Evolutionary conservation across 2,797 vertebrate genomes (phyloP).

Genomic region (Notoglanidium macrostoma): DNA sequence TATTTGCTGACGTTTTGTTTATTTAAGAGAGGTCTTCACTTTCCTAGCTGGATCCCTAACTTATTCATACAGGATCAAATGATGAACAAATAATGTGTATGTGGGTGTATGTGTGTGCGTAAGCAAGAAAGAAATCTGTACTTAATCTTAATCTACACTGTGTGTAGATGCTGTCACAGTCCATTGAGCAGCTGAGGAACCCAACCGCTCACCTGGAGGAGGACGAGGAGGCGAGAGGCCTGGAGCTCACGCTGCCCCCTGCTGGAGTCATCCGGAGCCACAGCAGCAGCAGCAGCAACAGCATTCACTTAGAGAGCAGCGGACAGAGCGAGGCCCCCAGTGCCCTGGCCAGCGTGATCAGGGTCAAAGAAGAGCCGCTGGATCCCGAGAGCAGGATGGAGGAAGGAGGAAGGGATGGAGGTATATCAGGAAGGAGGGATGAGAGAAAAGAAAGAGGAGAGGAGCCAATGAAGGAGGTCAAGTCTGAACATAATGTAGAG

Average conservation of each 20-base stretch:
- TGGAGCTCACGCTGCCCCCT: slow-evolving; percentile 56
- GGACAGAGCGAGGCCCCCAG: slow-evolving; percentile 15
- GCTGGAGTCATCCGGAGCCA: slow-evolving; percentile 65
- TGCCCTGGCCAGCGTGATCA: slow-evolving; percentile 61
- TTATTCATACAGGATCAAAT: neutral
- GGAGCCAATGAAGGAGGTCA: slow-evolving; percentile 21
- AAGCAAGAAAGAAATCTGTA: neutral
- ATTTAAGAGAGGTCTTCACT: neutral
- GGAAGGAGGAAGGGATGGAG: slow-evolving; percentile 79
- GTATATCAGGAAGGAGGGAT: slow-evolving; percentile 78
- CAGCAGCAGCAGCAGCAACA: slow-evolving; percentile 62
- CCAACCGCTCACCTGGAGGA: slow-evolving; percentile 81
- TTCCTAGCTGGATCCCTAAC: neutral
- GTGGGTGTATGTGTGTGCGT: neutral
- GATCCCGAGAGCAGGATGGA: slow-evolving; percentile 74
- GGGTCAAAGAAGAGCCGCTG: slow-evolving; percentile 82
- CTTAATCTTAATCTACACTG: neutral
- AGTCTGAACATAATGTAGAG: slow-evolving; percentile 38
- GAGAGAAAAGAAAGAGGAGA: slow-evolving; percentile 65
- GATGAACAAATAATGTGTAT: neutral
- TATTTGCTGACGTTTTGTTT: neutral
- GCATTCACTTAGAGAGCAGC: slow-evolving; percentile 50
- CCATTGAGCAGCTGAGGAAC: slow-evolving; percentile 85
- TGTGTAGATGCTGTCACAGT: slow-evolving; percentile 82
- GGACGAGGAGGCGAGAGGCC: slow-evolving; percentile 75